These are phyloP conservation scores for Saimiri boliviensis DNA, from an alignment of 2,113 vertebrate species.

Conservation along the genomic window DNA sequence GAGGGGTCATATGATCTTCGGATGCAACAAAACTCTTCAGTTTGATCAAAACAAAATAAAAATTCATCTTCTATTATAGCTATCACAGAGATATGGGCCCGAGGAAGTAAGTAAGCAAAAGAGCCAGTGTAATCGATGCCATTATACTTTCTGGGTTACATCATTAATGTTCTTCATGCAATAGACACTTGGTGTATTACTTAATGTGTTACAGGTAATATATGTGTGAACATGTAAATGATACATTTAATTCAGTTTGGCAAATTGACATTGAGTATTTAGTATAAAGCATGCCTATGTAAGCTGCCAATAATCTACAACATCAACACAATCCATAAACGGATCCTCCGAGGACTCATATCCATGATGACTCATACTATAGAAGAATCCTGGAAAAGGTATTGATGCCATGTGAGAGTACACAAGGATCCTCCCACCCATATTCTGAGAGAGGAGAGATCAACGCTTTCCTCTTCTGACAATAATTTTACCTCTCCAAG, in stretches of 20 bases:
- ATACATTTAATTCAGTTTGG: not conserved
- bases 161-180: not conserved
- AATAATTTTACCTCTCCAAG: constrained; percentile 47
- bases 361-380: constrained; percentile 6
- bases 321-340: constrained; percentile 12
- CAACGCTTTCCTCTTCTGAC: not conserved
- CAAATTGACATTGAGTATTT: not conserved
- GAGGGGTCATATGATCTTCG: not conserved
- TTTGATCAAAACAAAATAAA: not conserved
- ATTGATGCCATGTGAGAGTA: not conserved
- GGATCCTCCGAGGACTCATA: not conserved
- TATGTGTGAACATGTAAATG: not conserved
- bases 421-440: constrained; percentile 26
- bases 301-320: not conserved
- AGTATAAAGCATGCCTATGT: not conserved
- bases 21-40: not conserved
- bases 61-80: not conserved
- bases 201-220: not conserved
- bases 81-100: not conserved
- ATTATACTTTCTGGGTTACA: not conserved
- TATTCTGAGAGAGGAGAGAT: not conserved
- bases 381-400: not conserved
- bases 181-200: not conserved
- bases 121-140: not conserved
- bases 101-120: not conserved